Percentiles rank a stretch among this genome's conserved stretches.
Conservation (phyloP, 2,797 vertebrate genomes). For the Percopsis omiscomaycus region DNA sequence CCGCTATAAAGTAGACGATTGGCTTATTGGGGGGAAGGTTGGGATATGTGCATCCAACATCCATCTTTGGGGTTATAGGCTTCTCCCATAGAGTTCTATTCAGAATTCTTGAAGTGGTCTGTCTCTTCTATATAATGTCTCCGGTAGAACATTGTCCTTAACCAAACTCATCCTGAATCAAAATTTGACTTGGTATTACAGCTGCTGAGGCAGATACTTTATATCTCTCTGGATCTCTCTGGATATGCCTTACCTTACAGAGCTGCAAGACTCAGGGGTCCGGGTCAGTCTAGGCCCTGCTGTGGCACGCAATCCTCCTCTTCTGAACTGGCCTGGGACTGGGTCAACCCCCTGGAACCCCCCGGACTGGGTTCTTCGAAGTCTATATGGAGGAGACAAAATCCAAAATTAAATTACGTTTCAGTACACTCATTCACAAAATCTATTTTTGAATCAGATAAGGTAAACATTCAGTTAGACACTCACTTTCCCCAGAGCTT, state of each 20-base stretch:
- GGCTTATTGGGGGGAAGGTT: too few relatives aligned
- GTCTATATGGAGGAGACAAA: constrained; percentile 69
- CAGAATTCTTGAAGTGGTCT: too few relatives aligned
- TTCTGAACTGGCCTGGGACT: constrained; percentile 85
- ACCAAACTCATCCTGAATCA: neutral
- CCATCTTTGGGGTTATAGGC: too few relatives aligned
- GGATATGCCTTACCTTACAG: constrained; percentile 60
- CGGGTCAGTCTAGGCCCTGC: constrained; percentile 91
- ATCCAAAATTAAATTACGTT: neutral
- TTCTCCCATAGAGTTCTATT: neutral
- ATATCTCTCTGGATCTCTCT: too few relatives aligned
- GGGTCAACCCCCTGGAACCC: constrained; percentile 85
- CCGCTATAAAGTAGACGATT: too few relatives aligned
- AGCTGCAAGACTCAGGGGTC: constrained; percentile 82
- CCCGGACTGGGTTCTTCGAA: constrained; percentile 92
- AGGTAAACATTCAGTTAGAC: too few relatives aligned
- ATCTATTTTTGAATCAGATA: too few relatives aligned
- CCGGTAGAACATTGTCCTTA: neutral
- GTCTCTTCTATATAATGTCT: too few relatives aligned
- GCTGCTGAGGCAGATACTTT: neutral
- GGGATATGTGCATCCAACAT: too few relatives aligned
- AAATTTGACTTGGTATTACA: neutral
- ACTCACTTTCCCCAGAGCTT: constrained; percentile 98
- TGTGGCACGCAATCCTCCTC: constrained; percentile 92
- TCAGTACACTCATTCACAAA: neutral